Conservation (phyloP, 2,888 invertebrate genomes). For the Noctua comes region DNA sequence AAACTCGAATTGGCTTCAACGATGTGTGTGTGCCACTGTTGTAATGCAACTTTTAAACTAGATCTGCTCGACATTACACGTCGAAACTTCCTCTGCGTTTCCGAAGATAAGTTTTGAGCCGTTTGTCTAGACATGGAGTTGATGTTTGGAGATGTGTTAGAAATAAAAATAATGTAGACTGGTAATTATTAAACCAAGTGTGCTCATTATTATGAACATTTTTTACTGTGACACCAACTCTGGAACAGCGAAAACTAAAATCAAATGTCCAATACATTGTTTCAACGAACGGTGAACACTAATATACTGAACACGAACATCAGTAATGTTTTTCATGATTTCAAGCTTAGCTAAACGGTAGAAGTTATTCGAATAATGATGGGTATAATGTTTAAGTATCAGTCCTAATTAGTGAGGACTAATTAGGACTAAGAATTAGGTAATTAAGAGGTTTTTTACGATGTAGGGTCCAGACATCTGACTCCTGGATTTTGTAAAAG, state of each 20-base stretch:
- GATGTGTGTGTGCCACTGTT: constrained; percentile 72
- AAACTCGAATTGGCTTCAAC: constrained; percentile 80
- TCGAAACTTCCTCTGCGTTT: constrained; percentile 40
- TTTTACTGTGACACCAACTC: not conserved
- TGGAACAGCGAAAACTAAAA: not conserved
- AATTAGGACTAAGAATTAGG: too few relatives aligned
- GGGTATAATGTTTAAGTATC: not conserved
- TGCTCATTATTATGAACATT: not conserved
- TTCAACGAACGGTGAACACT: too few relatives aligned
- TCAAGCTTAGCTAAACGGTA: not conserved
- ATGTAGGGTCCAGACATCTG: not conserved
- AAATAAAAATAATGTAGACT: not conserved
- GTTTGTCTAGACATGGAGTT: constrained; percentile 34
- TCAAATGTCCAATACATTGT: not conserved
- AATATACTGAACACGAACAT: not conserved
- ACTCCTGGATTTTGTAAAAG: too few relatives aligned
- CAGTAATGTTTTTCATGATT: not conserved
- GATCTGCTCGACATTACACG: constrained; percentile 68
- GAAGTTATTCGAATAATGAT: not conserved
- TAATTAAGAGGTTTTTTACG: too few relatives aligned
- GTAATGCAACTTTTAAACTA: constrained; percentile 79
- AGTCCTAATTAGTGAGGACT: not conserved
- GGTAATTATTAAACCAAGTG: not conserved
- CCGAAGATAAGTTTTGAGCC: constrained; percentile 53
- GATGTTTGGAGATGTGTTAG: constrained; percentile 1